phyloP scores from a whole-genome alignment of 2,888 invertebrate genomes.

The Campopleginae sp. region DNA sequence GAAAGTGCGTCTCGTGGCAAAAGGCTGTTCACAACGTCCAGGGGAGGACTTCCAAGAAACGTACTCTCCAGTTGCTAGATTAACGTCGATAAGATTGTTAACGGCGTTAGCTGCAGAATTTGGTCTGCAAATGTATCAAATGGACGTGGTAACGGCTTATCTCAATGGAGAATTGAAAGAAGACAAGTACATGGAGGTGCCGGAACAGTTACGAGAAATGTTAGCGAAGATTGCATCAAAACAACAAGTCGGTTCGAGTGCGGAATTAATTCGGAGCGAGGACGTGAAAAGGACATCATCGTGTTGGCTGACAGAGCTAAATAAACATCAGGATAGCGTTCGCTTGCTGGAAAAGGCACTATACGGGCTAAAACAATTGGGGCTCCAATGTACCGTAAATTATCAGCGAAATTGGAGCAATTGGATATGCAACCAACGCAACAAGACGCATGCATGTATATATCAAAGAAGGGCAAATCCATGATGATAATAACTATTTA shows the following conservation, averaged over 20 bases:
- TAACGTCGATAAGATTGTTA: conserved; percentile 51
- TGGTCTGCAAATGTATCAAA: conserved; percentile 56
- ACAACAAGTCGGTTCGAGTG: conserved; percentile 10
- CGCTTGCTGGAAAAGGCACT: conserved; percentile 1
- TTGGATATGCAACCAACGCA: neutral
- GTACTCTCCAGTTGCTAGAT: conserved; percentile 55
- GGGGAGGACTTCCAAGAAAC: conserved; percentile 57
- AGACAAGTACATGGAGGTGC: conserved; percentile 56
- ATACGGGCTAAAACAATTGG: no score
- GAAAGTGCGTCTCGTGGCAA: conserved; percentile 58
- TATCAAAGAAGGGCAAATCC: conserved; percentile 61
- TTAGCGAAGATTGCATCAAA: conserved; percentile 14
- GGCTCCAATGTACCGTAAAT: no score
- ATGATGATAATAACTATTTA: conserved; percentile 66
- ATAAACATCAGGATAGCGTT: conserved; percentile 29
- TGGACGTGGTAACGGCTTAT: conserved; percentile 62
- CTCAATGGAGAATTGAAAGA: conserved; percentile 58
- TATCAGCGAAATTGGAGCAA: neutral
- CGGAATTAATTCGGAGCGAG: neutral
- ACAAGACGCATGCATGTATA: conserved; percentile 2
- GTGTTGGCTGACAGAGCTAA: conserved; percentile 39
- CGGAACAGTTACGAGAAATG: conserved; percentile 45
- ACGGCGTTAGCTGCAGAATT: conserved; percentile 49
- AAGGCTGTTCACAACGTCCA: conserved; percentile 57
- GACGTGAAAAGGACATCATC: conserved; percentile 28